Evolutionary conservation across 1,140 invertebrate species (phyloP).

Genomic region (Ooceraea biroi): DNA sequence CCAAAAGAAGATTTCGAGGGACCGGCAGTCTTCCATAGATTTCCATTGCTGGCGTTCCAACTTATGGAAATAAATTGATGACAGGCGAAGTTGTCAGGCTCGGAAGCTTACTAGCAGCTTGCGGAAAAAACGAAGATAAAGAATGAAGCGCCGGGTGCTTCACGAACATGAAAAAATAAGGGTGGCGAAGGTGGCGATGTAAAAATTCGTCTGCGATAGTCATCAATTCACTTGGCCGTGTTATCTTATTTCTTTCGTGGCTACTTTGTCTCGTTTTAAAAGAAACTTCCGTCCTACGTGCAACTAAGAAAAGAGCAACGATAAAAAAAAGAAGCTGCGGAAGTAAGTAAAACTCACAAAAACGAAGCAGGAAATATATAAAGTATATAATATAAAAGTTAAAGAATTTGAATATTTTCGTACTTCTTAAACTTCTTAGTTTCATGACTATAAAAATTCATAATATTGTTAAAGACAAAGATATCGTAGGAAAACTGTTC

Average conservation of each 20-base stretch:
- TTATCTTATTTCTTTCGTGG: neutral
- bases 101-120: constrained; percentile 17
- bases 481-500: neutral
- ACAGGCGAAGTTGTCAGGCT: constrained; percentile 13
- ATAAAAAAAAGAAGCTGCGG: neutral
- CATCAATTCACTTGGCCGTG: constrained; percentile 18
- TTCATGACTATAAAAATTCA: neutral
- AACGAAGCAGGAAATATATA: neutral
- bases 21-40: neutral
- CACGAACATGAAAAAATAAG: constrained; percentile 9
- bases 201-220: constrained; percentile 27
- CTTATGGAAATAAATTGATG: constrained; percentile 60
- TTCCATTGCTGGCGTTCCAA: neutral
- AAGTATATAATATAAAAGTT: neutral
- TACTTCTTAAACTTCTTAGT: neutral
- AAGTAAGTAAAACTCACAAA: neutral
- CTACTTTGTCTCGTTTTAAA: neutral
- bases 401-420: neutral
- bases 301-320: neutral
- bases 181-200: neutral
- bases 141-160: neutral
- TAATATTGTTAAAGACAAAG: neutral
- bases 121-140: constrained; percentile 33
- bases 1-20: constrained; percentile 16
- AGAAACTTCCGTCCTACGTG: constrained; percentile 8